Base-by-base conservation (phyloP, 2,888 invertebrate species). In the Arctia plantaginis region DNA sequence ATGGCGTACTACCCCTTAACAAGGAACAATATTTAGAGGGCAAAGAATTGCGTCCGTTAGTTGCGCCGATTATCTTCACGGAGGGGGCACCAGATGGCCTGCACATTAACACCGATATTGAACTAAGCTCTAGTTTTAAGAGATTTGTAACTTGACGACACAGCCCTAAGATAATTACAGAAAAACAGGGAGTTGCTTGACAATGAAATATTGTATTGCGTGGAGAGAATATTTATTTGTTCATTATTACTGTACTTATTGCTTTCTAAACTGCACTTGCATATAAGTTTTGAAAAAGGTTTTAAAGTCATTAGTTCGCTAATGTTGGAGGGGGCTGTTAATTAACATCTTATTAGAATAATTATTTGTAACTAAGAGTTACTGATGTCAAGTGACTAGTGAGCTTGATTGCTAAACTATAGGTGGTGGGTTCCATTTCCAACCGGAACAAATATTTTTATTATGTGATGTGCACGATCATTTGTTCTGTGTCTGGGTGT, bases 51-150 rank as follows among this genome's bases (percentile, higher is more conserved):
- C 77, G 78, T 78, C 82, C 85, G 89, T 93, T 93, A 92, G 93
- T 90, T 86, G 82, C 90, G 90, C 87, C 86, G 87, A 93, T 92
- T 92, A 93, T 90, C 90, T 85, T 82, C 84, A 59, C 72, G 77
- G 71, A 79, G 77, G 81, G 85, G 82, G 85, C 85, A 88, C 84
- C 93, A 93, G 91, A 92, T 94, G 93, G 86, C 69, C 68, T 68
- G 73, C 79, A 87, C 91, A 93, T 93, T 93, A 93, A 87, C 89
- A 85, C 85, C 80, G 83, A 90, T 91, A 92, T 90, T 88, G 87
- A 83, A 82, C 84, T 76, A 74, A 83, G 79, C 70, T 74, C 79
- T 79, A 81, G 81, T 82, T 77, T 85, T 83, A 82, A 77, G 71
- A 84, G 86, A 85, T 85, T 86, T 84, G 80, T 77, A 76, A 82